Conservation (phyloP, 35 echinoderm and acorn worm species). For the Eucidaris tribuloides region DNA sequence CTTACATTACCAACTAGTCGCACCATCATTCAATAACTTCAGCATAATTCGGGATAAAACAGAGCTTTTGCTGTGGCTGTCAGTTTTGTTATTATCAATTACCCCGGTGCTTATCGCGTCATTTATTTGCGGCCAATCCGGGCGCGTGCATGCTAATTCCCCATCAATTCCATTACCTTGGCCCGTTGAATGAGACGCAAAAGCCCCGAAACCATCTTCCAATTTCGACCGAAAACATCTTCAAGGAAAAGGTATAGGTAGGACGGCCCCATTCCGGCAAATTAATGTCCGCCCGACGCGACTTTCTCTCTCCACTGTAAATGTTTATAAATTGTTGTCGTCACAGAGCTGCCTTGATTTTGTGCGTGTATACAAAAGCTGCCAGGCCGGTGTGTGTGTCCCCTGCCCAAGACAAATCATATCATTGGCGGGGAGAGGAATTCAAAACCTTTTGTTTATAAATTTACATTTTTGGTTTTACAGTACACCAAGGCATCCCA, state of each 20-base stretch:
- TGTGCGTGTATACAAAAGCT: slow-evolving; percentile 23
- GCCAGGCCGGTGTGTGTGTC: neutral
- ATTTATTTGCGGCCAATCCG: slow-evolving; percentile 33
- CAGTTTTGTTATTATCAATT: slow-evolving; percentile 42
- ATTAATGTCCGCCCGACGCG: neutral
- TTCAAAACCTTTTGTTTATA: neutral
- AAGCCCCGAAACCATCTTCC: neutral
- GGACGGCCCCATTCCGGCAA: neutral
- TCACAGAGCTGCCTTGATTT: neutral
- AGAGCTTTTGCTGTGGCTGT: slow-evolving; percentile 25
- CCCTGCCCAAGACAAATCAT: neutral
- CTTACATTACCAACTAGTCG: neutral
- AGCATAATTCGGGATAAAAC: slow-evolving; percentile 31
- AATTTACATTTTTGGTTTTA: neutral
- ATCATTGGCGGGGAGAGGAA: neutral
- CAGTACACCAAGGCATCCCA: neutral
- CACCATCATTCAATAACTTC: slow-evolving; percentile 22
- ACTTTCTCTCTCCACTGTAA: slow-evolving; percentile 6
- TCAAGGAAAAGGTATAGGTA: neutral
- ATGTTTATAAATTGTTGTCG: slow-evolving; percentile 41
- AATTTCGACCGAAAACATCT: neutral
- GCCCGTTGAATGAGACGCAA: slow-evolving; percentile 5
- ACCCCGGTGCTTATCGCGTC: slow-evolving; percentile 29
- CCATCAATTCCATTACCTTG: slow-evolving; percentile 28
- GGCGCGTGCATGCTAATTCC: slow-evolving; percentile 28